Percentiles rank a stretch among this genome's conserved stretches.
These are phyloP conservation scores for Oceanodroma leucorhoa DNA, from an alignment of 2,797 vertebrate species.

Conservation along the genomic window DNA sequence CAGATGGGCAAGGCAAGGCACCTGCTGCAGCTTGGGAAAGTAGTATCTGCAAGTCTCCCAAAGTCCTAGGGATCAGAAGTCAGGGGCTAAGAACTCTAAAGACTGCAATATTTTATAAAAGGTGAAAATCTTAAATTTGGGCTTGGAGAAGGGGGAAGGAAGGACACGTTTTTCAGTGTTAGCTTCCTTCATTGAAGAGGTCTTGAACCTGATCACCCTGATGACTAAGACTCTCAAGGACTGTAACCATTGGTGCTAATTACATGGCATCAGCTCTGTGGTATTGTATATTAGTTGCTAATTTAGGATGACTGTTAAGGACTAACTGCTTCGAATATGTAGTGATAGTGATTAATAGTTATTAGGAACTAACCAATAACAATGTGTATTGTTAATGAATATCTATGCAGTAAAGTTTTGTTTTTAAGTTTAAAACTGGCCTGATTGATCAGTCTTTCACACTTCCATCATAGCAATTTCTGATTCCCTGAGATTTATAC, in stretches of 20 bases:
- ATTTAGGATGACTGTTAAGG: not conserved
- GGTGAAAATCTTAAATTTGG: not conserved
- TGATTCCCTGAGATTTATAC: not conserved
- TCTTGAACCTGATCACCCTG: not conserved
- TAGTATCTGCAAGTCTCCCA: not conserved
- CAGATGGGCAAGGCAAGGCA: not conserved
- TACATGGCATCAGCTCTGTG: not conserved
- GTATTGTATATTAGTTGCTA: not conserved
- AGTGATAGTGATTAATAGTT: not conserved
- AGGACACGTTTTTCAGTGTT: not conserved
- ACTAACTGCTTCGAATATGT: not conserved
- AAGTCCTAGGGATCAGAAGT: not conserved
- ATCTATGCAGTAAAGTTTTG: conserved; percentile 45
- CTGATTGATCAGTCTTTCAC: not conserved
- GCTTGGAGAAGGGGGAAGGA: not conserved
- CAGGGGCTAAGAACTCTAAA: not conserved
- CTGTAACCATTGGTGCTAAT: not conserved
- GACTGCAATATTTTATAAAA: not conserved
- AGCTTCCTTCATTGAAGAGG: not conserved
- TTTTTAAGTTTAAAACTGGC: conserved; percentile 10
- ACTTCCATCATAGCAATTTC: not conserved
- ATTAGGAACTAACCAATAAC: not conserved
- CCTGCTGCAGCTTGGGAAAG: not conserved
- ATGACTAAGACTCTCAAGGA: not conserved
- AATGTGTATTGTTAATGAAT: not conserved